These are phyloP conservation scores for Caenorhabditis wallacei DNA, from an alignment of 2,888 invertebrate genomes.

Conservation along the genomic window DNA sequence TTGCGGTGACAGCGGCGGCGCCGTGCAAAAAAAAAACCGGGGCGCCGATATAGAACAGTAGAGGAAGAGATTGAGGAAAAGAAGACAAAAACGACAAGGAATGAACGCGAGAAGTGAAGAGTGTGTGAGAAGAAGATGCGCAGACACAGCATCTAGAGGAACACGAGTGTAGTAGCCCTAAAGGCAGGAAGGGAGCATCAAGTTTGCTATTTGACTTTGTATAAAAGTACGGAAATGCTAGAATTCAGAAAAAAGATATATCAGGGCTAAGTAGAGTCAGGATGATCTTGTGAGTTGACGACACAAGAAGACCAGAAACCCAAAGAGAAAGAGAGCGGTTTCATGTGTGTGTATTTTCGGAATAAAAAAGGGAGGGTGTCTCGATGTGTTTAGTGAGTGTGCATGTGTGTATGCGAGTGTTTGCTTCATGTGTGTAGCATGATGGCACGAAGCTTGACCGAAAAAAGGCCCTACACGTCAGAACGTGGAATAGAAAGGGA, in stretches of 20 bases:
- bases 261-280: conserved; percentile 1
- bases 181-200: conserved; percentile 9
- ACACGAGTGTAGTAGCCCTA: conserved; percentile 22
- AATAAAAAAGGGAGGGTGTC: conserved; percentile 57
- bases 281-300: conserved; percentile 37
- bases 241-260: not conserved
- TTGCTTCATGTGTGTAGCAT: conserved; percentile 45
- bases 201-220: conserved; percentile 3
- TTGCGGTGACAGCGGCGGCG: conserved; percentile 37
- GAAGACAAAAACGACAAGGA: conserved; percentile 26
- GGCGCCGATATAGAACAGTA: conserved; percentile 34
- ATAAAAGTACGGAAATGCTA: not conserved
- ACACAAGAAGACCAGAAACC: conserved; percentile 37
- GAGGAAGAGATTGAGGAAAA: conserved; percentile 28
- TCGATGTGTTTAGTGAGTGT: conserved; percentile 48
- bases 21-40: conserved; percentile 42
- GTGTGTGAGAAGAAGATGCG: conserved; percentile 47
- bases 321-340: conserved; percentile 29
- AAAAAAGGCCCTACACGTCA: conserved; percentile 36
- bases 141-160: conserved; percentile 6
- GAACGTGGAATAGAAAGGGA: conserved; percentile 10
- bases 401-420: conserved; percentile 46
- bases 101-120: conserved; percentile 22
- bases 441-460: conserved; percentile 44
- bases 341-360: conserved; percentile 57